Conservation (phyloP, 2,113 vertebrate species). For the Chlorodrepanis virens region DNA sequence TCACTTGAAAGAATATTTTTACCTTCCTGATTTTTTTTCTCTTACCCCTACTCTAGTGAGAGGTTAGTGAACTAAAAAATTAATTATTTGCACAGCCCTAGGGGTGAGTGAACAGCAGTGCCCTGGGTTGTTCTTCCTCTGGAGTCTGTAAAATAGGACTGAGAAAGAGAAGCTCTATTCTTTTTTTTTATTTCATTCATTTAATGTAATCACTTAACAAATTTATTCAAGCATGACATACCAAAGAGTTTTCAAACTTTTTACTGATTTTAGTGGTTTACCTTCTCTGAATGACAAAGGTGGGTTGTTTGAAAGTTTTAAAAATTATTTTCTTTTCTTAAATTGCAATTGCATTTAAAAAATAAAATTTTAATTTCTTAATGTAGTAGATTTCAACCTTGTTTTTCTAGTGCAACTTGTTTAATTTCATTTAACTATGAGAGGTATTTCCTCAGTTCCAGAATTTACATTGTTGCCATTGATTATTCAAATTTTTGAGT, state of each 20-base stretch:
- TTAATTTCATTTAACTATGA: neutral
- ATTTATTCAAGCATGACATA: neutral
- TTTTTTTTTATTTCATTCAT: neutral
- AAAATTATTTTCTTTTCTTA: neutral
- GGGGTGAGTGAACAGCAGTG: neutral
- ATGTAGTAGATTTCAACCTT: neutral
- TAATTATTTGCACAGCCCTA: neutral
- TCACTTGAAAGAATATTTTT: neutral
- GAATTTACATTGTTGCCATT: neutral
- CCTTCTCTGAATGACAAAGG: neutral
- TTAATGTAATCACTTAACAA: neutral
- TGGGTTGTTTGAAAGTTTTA: neutral
- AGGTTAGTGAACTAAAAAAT: constrained; percentile 1
- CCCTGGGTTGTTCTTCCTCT: neutral
- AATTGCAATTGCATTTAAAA: neutral
- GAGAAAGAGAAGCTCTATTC: neutral
- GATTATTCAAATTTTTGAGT: neutral
- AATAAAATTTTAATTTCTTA: neutral
- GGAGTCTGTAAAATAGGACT: neutral
- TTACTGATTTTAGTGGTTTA: neutral
- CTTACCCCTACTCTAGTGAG: neutral
- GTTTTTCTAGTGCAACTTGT: neutral
- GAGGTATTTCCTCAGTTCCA: neutral
- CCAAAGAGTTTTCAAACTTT: neutral
- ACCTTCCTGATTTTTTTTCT: neutral